These are phyloP conservation scores for Noctilio leporinus DNA, from an alignment of 2,113 vertebrate species.

Conservation along the genomic window DNA sequence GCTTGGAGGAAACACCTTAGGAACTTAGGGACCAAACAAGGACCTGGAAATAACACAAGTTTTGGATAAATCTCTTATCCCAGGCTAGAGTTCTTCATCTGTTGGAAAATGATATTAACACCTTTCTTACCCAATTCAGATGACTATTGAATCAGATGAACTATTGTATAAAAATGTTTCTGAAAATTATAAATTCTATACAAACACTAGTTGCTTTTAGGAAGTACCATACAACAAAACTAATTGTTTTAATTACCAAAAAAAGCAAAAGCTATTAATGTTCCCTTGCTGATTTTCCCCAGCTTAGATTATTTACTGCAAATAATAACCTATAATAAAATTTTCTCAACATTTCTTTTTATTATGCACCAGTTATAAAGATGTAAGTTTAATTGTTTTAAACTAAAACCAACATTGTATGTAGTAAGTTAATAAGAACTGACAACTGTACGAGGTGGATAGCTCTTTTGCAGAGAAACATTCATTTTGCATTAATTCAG, in stretches of 20 bases:
- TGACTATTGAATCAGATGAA: neutral
- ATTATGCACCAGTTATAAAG: neutral
- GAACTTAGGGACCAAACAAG: neutral
- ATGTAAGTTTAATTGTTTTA: neutral
- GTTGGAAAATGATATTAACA: neutral
- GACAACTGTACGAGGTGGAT: neutral
- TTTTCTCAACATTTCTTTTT: neutral
- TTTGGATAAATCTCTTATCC: neutral
- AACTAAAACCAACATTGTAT: neutral
- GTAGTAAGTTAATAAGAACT: neutral
- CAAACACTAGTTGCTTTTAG: constrained; percentile 6
- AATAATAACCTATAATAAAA: neutral
- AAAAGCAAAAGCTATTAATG: constrained; percentile 5
- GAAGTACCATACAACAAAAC: neutral
- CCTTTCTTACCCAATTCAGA: neutral
- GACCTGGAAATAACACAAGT: neutral
- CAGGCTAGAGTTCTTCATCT: neutral
- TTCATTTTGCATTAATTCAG: constrained; percentile 41
- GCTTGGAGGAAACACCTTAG: neutral
- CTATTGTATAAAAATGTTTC: neutral
- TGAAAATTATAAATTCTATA: neutral
- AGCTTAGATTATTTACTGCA: neutral
- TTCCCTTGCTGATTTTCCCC: neutral
- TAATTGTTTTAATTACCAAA: neutral
- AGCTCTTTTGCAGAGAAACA: constrained; percentile 16